Percentiles rank a stretch among this genome's conserved stretches.
Evolutionary conservation across 92 coral and sea anemone species (phyloP).

Genomic region (Montipora capitata): DNA sequence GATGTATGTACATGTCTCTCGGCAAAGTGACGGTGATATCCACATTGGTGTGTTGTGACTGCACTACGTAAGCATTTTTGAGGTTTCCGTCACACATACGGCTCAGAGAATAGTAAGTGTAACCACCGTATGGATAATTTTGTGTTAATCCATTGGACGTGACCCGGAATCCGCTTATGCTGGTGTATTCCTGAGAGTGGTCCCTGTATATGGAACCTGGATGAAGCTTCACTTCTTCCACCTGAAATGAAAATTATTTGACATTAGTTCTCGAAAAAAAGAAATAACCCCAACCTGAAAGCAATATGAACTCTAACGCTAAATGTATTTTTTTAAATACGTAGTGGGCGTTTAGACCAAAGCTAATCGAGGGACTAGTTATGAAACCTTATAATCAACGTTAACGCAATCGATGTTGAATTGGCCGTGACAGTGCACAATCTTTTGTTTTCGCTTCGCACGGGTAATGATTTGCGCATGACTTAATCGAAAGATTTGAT

Average conservation of each 20-base stretch:
- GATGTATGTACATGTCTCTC: constrained; percentile 85
- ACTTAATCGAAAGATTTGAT: too few species aligned
- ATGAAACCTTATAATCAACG: too few species aligned
- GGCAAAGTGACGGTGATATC: constrained; percentile 74
- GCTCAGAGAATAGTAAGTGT: constrained; percentile 58
- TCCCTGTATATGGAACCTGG: constrained; percentile 31
- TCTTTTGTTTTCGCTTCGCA: too few species aligned
- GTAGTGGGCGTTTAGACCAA: too few species aligned
- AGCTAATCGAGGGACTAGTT: too few species aligned
- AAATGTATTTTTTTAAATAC: too few species aligned
- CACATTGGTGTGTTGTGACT: constrained; percentile 42
- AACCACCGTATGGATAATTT: not conserved
- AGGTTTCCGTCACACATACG: constrained; percentile 71
- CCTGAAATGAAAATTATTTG: constrained; percentile 25
- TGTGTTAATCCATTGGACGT: constrained; percentile 67
- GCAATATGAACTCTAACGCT: too few species aligned
- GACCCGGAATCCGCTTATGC: constrained; percentile 77
- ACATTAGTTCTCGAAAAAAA: too few species aligned
- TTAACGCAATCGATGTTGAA: too few species aligned
- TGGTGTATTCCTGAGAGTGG: constrained; percentile 67
- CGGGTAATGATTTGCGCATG: too few species aligned
- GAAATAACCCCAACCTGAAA: too few species aligned
- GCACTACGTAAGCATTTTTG: constrained; percentile 68
- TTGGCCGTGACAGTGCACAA: too few species aligned
- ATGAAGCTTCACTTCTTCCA: constrained; percentile 67